Evolutionary conservation across 2,888 invertebrate genomes (phyloP).

Genomic region (Metallyticus violacea): DNA sequence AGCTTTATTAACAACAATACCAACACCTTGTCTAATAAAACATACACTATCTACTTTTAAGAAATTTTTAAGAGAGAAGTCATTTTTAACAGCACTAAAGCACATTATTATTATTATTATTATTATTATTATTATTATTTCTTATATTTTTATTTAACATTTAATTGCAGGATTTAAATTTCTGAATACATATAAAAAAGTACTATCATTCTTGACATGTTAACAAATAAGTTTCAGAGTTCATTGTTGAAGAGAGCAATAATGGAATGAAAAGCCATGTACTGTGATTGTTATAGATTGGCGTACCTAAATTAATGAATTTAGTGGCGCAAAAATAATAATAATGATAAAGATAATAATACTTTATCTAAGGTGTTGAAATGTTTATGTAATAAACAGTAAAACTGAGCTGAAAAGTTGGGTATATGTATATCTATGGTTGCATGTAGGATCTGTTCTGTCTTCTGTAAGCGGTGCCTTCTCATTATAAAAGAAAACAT

Average conservation of each 20-base stretch:
- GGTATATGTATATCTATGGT: neutral
- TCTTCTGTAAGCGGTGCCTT: constrained; percentile 16
- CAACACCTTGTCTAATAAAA: too few species aligned
- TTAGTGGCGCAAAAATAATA: neutral
- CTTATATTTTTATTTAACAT: too few species aligned
- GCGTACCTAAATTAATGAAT: neutral
- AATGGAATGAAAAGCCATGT: neutral
- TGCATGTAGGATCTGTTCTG: constrained; percentile 9
- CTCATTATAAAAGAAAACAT: neutral
- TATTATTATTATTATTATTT: neutral
- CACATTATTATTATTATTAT: too few species aligned
- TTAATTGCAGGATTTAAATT: neutral
- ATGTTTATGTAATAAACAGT: neutral
- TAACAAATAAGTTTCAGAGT: neutral
- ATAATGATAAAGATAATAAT: neutral
- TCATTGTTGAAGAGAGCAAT: neutral
- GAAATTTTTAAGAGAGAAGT: too few species aligned
- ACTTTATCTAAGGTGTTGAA: neutral
- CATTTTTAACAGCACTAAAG: neutral
- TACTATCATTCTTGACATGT: too few species aligned
- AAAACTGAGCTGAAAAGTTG: neutral
- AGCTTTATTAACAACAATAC: too few species aligned
- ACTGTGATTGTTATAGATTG: neutral
- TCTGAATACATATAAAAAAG: too few species aligned
- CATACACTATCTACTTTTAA: too few species aligned